These are phyloP conservation scores for Triplophysa rosa DNA, from an alignment of 2,113 vertebrate genomes.

Conservation along the genomic window DNA sequence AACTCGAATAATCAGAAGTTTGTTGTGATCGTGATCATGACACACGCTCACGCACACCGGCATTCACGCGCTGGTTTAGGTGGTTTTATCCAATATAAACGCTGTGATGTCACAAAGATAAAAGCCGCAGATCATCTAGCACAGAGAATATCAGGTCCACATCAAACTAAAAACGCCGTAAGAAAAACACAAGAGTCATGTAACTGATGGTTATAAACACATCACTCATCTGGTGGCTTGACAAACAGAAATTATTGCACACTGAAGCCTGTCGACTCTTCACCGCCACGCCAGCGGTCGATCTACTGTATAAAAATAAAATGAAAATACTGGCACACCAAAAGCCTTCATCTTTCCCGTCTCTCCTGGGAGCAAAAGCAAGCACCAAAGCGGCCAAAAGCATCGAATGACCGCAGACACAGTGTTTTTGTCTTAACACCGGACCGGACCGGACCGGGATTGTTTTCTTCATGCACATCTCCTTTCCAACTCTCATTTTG, in stretches of 20 bases:
- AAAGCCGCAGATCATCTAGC: neutral
- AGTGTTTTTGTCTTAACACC: conserved; percentile 54
- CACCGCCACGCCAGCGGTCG: conserved; percentile 70
- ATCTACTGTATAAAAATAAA: conserved; percentile 85
- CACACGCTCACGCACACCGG: conserved; percentile 54
- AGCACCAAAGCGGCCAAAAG: conserved; percentile 60
- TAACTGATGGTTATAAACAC: conserved; percentile 71
- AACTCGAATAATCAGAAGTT: neutral
- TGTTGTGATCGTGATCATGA: conserved; percentile 50
- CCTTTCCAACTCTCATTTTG: neutral
- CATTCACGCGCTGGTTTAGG: conserved; percentile 52
- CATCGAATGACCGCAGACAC: conserved; percentile 57
- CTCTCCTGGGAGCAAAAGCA: conserved; percentile 59
- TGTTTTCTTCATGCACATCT: conserved; percentile 14
- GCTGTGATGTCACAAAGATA: conserved; percentile 60
- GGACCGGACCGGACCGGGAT: neutral
- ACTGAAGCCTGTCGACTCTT: conserved; percentile 83
- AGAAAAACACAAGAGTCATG: conserved; percentile 61
- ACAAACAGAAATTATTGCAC: conserved; percentile 92
- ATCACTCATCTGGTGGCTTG: conserved; percentile 74
- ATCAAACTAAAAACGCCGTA: conserved; percentile 70
- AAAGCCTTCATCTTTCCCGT: conserved; percentile 72
- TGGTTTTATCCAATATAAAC: conserved; percentile 59
- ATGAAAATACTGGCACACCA: conserved; percentile 80
- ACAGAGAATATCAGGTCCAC: neutral